Percentiles rank a stretch among this genome's conserved stretches.
Evolutionary conservation across 2,797 vertebrate genomes (phyloP).

Genomic region (Gobio occitaniae): DNA sequence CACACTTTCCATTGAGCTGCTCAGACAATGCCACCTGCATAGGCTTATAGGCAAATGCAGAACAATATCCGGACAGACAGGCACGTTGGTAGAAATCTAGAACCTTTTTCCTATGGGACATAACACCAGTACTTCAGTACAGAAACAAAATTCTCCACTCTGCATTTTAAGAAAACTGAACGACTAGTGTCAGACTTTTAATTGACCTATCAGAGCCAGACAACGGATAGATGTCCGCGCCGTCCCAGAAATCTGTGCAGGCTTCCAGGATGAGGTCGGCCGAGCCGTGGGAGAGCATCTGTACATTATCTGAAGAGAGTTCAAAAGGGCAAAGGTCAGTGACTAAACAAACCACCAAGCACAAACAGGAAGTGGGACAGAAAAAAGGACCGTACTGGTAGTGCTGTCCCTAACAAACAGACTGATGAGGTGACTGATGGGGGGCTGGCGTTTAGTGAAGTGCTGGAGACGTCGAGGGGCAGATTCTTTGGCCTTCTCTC

Average conservation of each 20-base stretch:
- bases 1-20: conserved; percentile 94
- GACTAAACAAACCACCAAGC: background rate
- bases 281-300: conserved; percentile 98
- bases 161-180: background rate
- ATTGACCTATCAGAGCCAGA: conserved; percentile 94
- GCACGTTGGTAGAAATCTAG: conserved; percentile 98
- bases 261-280: conserved; percentile 95
- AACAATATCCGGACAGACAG: conserved; percentile 97
- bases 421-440: conserved; percentile 95
- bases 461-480: conserved; percentile 84
- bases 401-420: conserved; percentile 93
- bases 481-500: conserved; percentile 89
- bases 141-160: background rate
- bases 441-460: conserved; percentile 91
- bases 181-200: background rate
- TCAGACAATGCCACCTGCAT: conserved; percentile 93
- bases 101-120: conserved; percentile 89
- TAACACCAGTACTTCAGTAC: conserved; percentile 2
- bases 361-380: conserved; percentile 18
- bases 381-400: conserved; percentile 80
- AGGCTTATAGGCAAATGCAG: conserved; percentile 97
- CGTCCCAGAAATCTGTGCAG: conserved; percentile 99
- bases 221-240: conserved; percentile 96
- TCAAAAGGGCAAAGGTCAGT: conserved; percentile 29
- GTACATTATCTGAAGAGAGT: conserved; percentile 85